Evolutionary conservation across 2,113 vertebrate genomes (phyloP).

Genomic region (Cyprinodon brontotheroides): DNA sequence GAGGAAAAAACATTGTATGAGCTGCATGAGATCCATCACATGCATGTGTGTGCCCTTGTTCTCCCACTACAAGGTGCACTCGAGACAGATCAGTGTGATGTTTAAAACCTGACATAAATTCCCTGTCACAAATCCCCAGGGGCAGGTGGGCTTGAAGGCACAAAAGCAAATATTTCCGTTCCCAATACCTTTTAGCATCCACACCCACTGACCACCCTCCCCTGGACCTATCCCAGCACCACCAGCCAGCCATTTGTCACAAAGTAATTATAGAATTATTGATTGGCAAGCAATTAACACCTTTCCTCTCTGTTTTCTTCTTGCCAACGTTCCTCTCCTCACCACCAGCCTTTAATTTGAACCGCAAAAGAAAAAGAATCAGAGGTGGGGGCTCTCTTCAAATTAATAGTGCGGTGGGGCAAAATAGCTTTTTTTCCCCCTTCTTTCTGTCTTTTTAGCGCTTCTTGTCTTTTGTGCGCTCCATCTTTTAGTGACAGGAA

Average conservation of each 20-base stretch:
- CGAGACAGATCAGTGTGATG: constrained; percentile 47
- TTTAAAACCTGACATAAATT: constrained; percentile 81
- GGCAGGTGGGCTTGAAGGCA: constrained; percentile 76
- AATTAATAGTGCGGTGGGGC: constrained; percentile 78
- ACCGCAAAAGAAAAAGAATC: constrained; percentile 65
- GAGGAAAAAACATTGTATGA: constrained; percentile 13
- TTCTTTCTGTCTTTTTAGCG: constrained; percentile 56
- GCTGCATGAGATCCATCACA: constrained; percentile 19
- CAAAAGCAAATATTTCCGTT: constrained; percentile 86
- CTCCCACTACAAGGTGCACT: neutral
- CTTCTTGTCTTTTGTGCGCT: constrained; percentile 63
- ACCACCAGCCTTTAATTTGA: constrained; percentile 81
- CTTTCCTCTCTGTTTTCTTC: constrained; percentile 67
- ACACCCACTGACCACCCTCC: constrained; percentile 63
- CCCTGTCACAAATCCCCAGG: constrained; percentile 76
- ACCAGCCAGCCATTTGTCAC: constrained; percentile 83
- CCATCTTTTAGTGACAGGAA: constrained; percentile 60
- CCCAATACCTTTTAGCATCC: constrained; percentile 76
- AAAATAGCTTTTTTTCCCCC: constrained; percentile 72
- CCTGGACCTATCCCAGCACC: constrained; percentile 67
- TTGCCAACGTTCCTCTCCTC: constrained; percentile 32
- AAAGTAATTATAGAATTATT: constrained; percentile 88
- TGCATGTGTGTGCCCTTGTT: constrained; percentile 15
- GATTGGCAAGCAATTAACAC: constrained; percentile 85
- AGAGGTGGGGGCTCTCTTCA: constrained; percentile 64